Conservation (phyloP, 2,797 vertebrate species). For the Paedocypris micromegethes region DNA sequence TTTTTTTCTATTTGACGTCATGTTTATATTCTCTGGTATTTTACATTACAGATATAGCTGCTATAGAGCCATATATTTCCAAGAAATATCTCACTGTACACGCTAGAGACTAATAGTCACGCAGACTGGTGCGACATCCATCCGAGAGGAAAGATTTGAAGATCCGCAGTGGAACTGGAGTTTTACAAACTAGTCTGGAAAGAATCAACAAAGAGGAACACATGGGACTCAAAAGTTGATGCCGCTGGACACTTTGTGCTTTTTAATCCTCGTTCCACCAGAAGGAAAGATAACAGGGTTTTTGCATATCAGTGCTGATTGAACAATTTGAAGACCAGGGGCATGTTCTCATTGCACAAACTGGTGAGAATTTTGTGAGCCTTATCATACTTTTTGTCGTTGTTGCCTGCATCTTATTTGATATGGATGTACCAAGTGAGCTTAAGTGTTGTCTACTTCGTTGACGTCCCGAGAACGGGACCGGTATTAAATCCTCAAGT, state of each 20-base stretch:
- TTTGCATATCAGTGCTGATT: neutral
- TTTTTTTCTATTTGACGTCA: slow-evolving; percentile 60
- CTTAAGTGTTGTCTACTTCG: slow-evolving; percentile 29
- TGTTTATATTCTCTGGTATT: slow-evolving; percentile 53
- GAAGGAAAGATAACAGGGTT: slow-evolving; percentile 11
- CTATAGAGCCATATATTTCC: slow-evolving; percentile 47
- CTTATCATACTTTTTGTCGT: slow-evolving; percentile 31
- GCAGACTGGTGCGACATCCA: neutral
- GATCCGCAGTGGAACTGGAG: too few species aligned
- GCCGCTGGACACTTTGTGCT: slow-evolving; percentile 6
- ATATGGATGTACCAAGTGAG: slow-evolving; percentile 23
- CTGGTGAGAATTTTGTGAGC: slow-evolving; percentile 14
- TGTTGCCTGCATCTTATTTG: slow-evolving; percentile 22
- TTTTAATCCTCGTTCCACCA: slow-evolving; percentile 31
- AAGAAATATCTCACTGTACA: slow-evolving; percentile 48
- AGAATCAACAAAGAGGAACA: neutral
- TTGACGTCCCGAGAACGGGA: slow-evolving; percentile 26
- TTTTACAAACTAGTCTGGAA: too few species aligned
- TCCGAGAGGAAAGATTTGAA: slow-evolving; percentile 10
- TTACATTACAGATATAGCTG: slow-evolving; percentile 39
- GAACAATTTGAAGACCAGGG: slow-evolving; percentile 1
- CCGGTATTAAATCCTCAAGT: slow-evolving; percentile 21
- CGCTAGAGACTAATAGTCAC: slow-evolving; percentile 12
- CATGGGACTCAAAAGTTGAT: too few species aligned
- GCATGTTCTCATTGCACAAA: slow-evolving; percentile 17